A percentile compares a stretch with the other conserved stretches of the same genome.
Evolutionary conservation across 2,113 vertebrate genomes (phyloP).

Genomic region (Thinocorus orbignyianus): DNA sequence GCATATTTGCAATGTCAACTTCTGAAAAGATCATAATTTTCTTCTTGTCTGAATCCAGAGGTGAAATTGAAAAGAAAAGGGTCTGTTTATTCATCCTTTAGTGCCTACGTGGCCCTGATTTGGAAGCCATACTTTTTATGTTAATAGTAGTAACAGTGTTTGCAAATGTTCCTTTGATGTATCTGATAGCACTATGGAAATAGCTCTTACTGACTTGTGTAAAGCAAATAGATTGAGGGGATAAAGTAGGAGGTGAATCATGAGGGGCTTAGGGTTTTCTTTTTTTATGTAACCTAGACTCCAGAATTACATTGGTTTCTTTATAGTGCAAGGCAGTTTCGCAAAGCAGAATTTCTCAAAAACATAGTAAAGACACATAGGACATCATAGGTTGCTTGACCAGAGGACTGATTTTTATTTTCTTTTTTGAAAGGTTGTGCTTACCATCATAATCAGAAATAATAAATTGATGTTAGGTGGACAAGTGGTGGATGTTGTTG

Average conservation of each 20-base stretch:
- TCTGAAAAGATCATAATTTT: neutral
- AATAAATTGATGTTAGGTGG: neutral
- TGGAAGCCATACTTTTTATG: neutral
- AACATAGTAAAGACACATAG: rapidly evolving
- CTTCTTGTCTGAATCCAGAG: neutral
- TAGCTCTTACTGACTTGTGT: neutral
- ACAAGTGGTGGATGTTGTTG: neutral
- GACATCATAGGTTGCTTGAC: neutral
- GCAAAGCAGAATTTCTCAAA: neutral
- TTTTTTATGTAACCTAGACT: neutral
- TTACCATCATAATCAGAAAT: neutral
- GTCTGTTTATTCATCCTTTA: neutral
- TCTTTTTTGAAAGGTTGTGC: neutral
- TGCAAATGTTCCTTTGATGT: neutral
- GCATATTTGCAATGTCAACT: neutral
- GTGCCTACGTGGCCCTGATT: neutral
- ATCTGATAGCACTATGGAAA: neutral
- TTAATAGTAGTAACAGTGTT: neutral
- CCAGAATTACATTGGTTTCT: neutral
- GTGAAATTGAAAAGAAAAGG: neutral
- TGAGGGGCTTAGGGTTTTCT: neutral
- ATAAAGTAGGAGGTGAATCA: neutral
- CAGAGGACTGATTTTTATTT: neutral
- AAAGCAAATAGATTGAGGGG: neutral
- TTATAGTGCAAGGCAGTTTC: neutral